Conservation (phyloP, 2,797 vertebrate species). For the Enteromius radiatus region DNA sequence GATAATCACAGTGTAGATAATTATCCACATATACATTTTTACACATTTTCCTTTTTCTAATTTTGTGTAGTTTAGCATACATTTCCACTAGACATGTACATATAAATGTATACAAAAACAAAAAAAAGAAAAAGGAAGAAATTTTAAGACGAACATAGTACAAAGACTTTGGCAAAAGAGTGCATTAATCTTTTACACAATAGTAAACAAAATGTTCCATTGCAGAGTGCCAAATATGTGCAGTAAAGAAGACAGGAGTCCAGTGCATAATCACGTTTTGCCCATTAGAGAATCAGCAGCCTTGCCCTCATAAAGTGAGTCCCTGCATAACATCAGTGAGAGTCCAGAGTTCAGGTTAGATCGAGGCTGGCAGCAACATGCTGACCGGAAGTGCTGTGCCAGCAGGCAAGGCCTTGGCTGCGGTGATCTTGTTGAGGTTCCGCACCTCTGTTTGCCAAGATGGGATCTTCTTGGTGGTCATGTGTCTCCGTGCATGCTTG, state of each 20-base stretch:
- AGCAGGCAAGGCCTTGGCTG: conserved; percentile 72
- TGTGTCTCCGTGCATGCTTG: conserved; percentile 94
- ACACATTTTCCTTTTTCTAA: conserved; percentile 69
- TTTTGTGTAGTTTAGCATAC: conserved; percentile 75
- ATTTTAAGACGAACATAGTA: conserved; percentile 76
- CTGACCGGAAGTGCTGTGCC: conserved; percentile 74
- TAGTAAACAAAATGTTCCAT: conserved; percentile 76
- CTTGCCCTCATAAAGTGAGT: conserved; percentile 66
- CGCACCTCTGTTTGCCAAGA: conserved; percentile 93
- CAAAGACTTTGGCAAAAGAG: conserved; percentile 84
- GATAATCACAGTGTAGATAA: conserved; percentile 77
- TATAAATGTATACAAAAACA: conserved; percentile 67
- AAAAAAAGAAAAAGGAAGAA: conserved; percentile 64
- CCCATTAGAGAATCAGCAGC: conserved; percentile 73
- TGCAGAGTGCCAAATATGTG: conserved; percentile 55
- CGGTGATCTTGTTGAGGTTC: conserved; percentile 83
- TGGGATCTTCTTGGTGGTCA: conserved; percentile 90
- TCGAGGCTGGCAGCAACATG: conserved; percentile 78
- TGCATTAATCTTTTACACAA: conserved; percentile 73
- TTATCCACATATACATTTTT: conserved; percentile 73
- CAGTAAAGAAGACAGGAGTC: conserved; percentile 70
- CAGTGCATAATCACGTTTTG: conserved; percentile 80
- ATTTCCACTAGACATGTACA: conserved; percentile 71
- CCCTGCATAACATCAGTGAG: conserved; percentile 48
- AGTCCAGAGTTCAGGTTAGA: conserved; percentile 68